Evolutionary conservation across 1,140 invertebrate genomes (phyloP).

Genomic region (Musca domestica): DNA sequence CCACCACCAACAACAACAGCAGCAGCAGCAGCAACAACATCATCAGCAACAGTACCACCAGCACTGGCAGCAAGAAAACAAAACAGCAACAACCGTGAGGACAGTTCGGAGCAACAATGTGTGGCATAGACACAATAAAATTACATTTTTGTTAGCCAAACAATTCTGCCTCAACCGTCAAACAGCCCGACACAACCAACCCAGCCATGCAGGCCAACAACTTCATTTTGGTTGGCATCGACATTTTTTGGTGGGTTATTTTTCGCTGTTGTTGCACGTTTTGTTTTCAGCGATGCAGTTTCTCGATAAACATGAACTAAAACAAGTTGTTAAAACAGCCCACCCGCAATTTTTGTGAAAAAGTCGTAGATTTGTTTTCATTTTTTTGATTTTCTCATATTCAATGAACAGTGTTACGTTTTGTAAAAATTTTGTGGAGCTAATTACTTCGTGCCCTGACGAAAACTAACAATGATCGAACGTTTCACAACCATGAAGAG

Average conservation of each 20-base stretch:
- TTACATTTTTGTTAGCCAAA: too few species aligned
- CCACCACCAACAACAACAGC: constrained; percentile 8
- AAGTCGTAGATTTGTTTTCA: not conserved
- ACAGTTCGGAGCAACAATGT: too few species aligned
- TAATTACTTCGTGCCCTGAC: too few species aligned
- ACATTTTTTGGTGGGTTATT: not conserved
- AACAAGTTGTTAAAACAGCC: constrained; percentile 21
- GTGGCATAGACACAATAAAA: too few species aligned
- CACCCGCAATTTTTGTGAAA: constrained; percentile 16
- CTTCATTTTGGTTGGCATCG: constrained; percentile 4
- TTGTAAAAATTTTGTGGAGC: too few species aligned
- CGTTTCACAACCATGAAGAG: too few species aligned
- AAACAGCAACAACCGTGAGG: not conserved
- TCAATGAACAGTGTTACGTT: too few species aligned
- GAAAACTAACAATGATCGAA: too few species aligned
- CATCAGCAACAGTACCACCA: not conserved
- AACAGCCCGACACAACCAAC: too few species aligned
- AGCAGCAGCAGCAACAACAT: not conserved
- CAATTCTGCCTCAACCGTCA: too few species aligned
- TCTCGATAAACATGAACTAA: constrained; percentile 18
- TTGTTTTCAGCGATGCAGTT: not conserved
- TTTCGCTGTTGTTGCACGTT: not conserved
- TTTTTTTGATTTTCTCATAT: not conserved
- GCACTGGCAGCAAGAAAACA: too few species aligned
- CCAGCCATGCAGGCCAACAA: not conserved